Conservation (phyloP, 2,113 vertebrate genomes). For the Nycticryphes semicollaris region DNA sequence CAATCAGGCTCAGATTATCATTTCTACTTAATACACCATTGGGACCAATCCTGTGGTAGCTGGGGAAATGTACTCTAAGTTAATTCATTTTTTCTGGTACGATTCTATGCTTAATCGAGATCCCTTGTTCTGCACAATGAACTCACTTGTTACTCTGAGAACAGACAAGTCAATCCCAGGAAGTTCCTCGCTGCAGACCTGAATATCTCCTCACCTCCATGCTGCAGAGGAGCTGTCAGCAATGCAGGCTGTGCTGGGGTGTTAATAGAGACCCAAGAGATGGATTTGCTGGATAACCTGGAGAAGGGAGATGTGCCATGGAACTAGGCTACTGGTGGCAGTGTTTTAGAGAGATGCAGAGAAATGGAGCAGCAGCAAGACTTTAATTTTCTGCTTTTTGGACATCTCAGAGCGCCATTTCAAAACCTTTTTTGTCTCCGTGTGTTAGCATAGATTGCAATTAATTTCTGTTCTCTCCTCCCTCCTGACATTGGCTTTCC, state of each 20-base stretch:
- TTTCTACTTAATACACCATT: slow-evolving; percentile 45
- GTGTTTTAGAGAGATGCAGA: background rate
- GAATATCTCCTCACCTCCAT: accelerated
- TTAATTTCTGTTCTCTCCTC: slow-evolving; percentile 18
- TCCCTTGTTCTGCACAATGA: slow-evolving; percentile 38
- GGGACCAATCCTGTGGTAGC: slow-evolving; percentile 35
- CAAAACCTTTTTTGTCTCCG: background rate
- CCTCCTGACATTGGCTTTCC: background rate
- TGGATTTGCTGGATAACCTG: background rate
- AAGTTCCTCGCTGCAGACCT: background rate
- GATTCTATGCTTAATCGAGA: slow-evolving; percentile 20
- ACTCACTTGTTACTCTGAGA: background rate
- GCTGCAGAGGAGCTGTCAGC: background rate
- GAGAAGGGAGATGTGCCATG: background rate
- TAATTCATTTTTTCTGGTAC: slow-evolving; percentile 41
- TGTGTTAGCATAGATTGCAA: background rate
- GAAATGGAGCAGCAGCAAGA: background rate
- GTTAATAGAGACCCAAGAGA: background rate
- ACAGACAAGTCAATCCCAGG: background rate
- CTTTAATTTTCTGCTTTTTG: background rate
- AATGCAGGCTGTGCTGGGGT: accelerated
- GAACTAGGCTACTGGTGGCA: background rate
- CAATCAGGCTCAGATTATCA: slow-evolving; percentile 54
- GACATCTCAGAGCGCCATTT: background rate
- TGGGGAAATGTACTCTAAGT: slow-evolving; percentile 26